A percentile compares a stretch with the other conserved stretches of the same genome.
phyloP scores from a whole-genome alignment of 2,113 vertebrate genomes.

The Raja brachyura region DNA sequence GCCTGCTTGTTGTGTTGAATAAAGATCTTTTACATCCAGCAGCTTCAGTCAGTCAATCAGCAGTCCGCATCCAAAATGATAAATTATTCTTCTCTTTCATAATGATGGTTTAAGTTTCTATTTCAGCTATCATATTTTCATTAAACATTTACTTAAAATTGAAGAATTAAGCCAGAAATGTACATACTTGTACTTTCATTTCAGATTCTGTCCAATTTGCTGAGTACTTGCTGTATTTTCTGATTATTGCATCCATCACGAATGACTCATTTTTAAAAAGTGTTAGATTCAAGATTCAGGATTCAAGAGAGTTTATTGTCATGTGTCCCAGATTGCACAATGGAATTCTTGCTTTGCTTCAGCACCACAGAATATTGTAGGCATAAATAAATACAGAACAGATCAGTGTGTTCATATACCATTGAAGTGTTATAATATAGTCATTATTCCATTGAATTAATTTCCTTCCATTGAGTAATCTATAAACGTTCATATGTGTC shows the following conservation, averaged over 20 bases:
- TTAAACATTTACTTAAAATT: background rate
- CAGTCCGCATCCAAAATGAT: background rate
- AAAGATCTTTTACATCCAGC: too few relatives aligned
- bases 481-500: constrained; percentile 28
- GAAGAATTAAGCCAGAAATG: background rate
- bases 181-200: background rate
- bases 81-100: background rate
- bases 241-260: background rate
- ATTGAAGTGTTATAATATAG: too few relatives aligned
- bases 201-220: background rate
- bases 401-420: too few relatives aligned
- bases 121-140: background rate
- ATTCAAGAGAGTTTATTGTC: too few relatives aligned
- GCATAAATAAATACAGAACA: too few relatives aligned
- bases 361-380: too few relatives aligned
- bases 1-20: too few relatives aligned
- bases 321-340: too few relatives aligned
- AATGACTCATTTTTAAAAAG: background rate
- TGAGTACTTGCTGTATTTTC: background rate
- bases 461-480: background rate
- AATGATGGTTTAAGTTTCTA: background rate
- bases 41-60: too few relatives aligned
- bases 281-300: background rate
- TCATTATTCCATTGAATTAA: background rate
- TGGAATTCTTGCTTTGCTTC: too few relatives aligned